phyloP scores from a whole-genome alignment of 2,113 vertebrate species.

The Onychostoma macrolepis region DNA sequence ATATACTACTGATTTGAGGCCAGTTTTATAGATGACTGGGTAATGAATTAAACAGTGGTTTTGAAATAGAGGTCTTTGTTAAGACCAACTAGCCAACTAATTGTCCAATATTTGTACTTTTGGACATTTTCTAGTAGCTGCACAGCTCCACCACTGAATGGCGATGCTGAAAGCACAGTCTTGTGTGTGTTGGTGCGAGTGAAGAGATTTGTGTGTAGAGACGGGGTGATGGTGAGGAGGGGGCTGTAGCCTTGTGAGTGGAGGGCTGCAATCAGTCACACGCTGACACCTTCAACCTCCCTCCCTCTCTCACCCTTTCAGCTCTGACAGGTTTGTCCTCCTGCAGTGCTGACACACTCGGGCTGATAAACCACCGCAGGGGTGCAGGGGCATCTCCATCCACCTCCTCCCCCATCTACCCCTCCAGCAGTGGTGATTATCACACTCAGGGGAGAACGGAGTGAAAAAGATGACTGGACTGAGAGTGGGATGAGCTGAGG shows the following conservation, averaged over 20 bases:
- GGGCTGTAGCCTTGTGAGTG: conserved; percentile 45
- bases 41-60: neutral
- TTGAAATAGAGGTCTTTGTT: neutral
- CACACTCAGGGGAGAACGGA: conserved; percentile 19
- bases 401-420: conserved; percentile 1
- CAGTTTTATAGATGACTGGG: neutral
- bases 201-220: conserved; percentile 43
- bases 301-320: conserved; percentile 31
- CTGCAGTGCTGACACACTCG: conserved; percentile 45
- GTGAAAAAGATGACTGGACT: conserved; percentile 18
- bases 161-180: conserved; percentile 4
- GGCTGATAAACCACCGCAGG: conserved; percentile 41
- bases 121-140: neutral
- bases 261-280: conserved; percentile 73
- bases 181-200: conserved; percentile 9
- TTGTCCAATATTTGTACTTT: neutral
- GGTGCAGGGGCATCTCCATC: conserved; percentile 32
- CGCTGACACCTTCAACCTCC: conserved; percentile 51
- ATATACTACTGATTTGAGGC: neutral
- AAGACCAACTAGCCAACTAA: neutral
- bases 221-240: neutral
- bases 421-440: conserved; percentile 41
- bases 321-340: conserved; percentile 44
- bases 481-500: conserved; percentile 17
- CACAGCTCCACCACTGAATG: neutral